Conservation (phyloP, 92 coral and sea anemone genomes). For the Bergia sp. region DNA sequence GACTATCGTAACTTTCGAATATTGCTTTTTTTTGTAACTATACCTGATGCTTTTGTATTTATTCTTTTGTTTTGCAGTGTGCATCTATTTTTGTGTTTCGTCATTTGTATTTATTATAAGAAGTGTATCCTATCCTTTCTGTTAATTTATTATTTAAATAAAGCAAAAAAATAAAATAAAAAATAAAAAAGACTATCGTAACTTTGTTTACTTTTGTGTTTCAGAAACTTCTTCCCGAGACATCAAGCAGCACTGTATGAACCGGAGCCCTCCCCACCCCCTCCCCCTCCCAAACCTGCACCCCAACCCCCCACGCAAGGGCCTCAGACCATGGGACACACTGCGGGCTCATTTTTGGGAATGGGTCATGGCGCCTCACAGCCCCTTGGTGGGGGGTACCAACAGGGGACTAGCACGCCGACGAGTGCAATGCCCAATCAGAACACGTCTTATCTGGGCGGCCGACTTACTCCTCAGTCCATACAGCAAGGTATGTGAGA, state of each 20-base stretch:
- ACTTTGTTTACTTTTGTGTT: not conserved
- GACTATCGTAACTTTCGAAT: no score
- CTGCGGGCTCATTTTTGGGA: conserved; percentile 65
- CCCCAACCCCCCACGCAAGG: conserved; percentile 56
- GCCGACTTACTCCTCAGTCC: conserved; percentile 80
- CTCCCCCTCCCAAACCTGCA: conserved; percentile 39
- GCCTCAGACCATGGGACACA: conserved; percentile 44
- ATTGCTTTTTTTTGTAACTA: no score
- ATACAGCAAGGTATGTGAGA: conserved; percentile 80
- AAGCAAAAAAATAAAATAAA: no score
- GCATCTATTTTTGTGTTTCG: no score
- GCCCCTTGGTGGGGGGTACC: conserved; percentile 15
- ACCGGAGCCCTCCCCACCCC: conserved; percentile 69
- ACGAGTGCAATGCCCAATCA: conserved; percentile 46
- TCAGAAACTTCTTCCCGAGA: conserved; percentile 95
- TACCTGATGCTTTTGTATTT: no score
- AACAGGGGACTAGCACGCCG: conserved; percentile 42
- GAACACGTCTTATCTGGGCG: conserved; percentile 65
- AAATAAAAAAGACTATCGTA: not conserved
- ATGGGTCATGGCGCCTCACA: conserved; percentile 54
- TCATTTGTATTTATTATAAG: no score
- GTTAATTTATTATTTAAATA: no score
- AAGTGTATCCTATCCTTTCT: no score
- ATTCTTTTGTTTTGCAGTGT: no score
- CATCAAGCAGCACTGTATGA: conserved; percentile 82